Evolutionary conservation across 2,113 vertebrate species (phyloP).

Genomic region (Pitta sordida): DNA sequence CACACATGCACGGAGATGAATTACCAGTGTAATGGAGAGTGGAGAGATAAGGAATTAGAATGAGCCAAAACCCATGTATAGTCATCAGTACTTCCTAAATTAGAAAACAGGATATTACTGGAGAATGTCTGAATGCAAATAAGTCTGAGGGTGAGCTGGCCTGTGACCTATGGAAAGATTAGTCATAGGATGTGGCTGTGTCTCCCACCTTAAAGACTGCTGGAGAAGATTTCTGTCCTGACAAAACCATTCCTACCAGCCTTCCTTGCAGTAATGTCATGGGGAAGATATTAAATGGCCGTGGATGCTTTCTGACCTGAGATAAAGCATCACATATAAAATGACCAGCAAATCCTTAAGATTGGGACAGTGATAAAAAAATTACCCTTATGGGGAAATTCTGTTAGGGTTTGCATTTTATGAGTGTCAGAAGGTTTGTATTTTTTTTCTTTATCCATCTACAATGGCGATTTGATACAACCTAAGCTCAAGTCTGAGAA

Average conservation of each 20-base stretch:
- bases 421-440: not conserved
- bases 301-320: not conserved
- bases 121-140: not conserved
- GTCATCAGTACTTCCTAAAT: slow-evolving; percentile 39
- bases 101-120: slow-evolving; percentile 48
- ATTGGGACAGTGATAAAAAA: not conserved
- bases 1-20: not conserved
- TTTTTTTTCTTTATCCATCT: not conserved
- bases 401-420: not conserved
- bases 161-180: slow-evolving; percentile 8
- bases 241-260: not conserved
- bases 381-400: not conserved
- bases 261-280: not conserved
- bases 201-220: not conserved
- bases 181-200: not conserved
- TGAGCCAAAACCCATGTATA: not conserved
- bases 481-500: not conserved
- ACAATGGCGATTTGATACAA: not conserved
- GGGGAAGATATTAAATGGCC: not conserved
- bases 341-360: not conserved
- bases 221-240: not conserved
- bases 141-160: not conserved
- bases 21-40: not conserved
- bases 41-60: not conserved
- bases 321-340: not conserved